Conservation (phyloP, 2,888 invertebrate genomes). For the Aphodius sticticus region DNA sequence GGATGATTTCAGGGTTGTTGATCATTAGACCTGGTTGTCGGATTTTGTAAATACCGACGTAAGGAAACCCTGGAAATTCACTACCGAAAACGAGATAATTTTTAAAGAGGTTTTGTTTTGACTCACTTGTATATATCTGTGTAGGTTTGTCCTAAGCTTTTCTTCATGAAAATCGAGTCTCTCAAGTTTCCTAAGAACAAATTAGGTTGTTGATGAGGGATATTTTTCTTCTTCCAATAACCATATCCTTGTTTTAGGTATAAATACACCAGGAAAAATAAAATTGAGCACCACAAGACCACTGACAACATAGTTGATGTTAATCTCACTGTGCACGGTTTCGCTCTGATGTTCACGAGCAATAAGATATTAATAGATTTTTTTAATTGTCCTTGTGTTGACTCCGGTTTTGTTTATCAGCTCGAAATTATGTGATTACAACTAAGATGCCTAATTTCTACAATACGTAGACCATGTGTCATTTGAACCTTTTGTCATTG, state of each 20-base stretch:
- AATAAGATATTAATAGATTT: too few species aligned
- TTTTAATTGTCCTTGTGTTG: too few species aligned
- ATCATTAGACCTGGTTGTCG: slow-evolving; percentile 50
- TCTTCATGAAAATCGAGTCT: slow-evolving; percentile 44
- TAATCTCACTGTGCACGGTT: not conserved
- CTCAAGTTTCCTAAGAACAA: slow-evolving; percentile 49
- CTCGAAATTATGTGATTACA: too few species aligned
- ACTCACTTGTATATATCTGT: slow-evolving; percentile 40
- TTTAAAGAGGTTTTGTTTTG: not conserved
- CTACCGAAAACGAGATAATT: slow-evolving; percentile 42
- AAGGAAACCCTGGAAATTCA: slow-evolving; percentile 48
- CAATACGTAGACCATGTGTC: too few species aligned
- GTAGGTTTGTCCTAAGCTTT: slow-evolving; percentile 46
- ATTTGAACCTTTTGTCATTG: too few species aligned
- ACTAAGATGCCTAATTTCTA: too few species aligned
- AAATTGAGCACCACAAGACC: not conserved
- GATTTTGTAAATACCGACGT: slow-evolving; percentile 53
- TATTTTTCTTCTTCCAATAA: slow-evolving; percentile 46
- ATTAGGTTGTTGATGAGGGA: slow-evolving; percentile 45
- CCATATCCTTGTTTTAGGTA: slow-evolving; percentile 20
- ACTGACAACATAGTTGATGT: not conserved
- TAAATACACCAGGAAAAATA: slow-evolving; percentile 16
- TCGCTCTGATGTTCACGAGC: not conserved
- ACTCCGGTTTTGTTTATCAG: too few species aligned
- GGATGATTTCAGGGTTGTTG: slow-evolving; percentile 53